Base-by-base conservation (phyloP, 2,797 vertebrate species). In the Craterocephalus amniculus region DNA sequence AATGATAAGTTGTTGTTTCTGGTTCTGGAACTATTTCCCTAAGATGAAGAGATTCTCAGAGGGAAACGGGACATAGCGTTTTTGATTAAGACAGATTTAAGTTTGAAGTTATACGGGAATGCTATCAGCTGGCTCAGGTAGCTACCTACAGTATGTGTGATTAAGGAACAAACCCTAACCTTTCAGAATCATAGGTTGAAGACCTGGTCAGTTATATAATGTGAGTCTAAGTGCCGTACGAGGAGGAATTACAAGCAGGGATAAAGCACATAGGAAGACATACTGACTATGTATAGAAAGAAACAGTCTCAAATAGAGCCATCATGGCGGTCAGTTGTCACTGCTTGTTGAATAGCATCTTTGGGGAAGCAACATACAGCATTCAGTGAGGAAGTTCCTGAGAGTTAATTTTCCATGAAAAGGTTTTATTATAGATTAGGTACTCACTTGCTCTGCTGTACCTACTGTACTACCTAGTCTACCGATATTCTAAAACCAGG, bases 1-100 rank as follows among this genome's bases (percentile, higher is more conserved):
- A 86, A 84, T 55, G 63, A 77, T 76, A 80, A 85, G n/a, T 40
- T 83, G 87, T 76, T 87, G 70, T 71, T 83, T 83, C 74, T 87
- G 81, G 83, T 72, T 63, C 38, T 57, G 43, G 35, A 27, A 57
- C 6, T 67, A 45, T 83, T 86, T 72, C 36, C 29, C 59, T 56
- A 57, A 78, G 77, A 79, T 72, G 67, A 49, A 78, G 24, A 69
- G 51, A 75, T 70, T 67, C 29, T 71, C 32, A n/a, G 14, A 73
- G 52, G 13, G 29, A 70, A 61, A 11, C 65, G 67, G 52, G 63
- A 70, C 35, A 13, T 73, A 51, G n/a, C n/a, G n/a, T n/a, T n/a
- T 76, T 56, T 78, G 58, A 84, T 82, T 70, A 62, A 87, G 78
- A 87, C 45, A 7, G 58, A 86, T 81, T 24, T 36, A 69, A 79